phyloP scores from a whole-genome alignment of 2,888 invertebrate genomes.

The Cantharis lateralis region DNA sequence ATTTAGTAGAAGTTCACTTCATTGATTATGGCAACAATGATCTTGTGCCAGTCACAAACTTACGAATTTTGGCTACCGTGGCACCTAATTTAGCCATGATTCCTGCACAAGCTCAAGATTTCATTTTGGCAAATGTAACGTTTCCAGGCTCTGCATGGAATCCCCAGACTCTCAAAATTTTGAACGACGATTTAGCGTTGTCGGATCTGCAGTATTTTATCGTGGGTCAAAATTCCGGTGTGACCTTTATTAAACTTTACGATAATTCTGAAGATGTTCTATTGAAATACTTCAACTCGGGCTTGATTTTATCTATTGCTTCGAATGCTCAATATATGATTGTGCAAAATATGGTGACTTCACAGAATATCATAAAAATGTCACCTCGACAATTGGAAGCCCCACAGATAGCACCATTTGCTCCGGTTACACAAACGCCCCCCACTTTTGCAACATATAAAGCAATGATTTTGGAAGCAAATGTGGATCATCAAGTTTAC shows the following conservation, averaged over 20 bases:
- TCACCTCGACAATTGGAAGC: slow-evolving; percentile 38
- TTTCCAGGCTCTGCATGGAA: slow-evolving; percentile 62
- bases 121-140: slow-evolving; percentile 63
- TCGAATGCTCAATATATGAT: slow-evolving; percentile 56
- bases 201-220: slow-evolving; percentile 55
- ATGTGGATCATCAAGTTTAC: slow-evolving; percentile 68
- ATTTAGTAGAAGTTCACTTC: slow-evolving; percentile 67
- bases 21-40: slow-evolving; percentile 72
- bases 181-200: slow-evolving; percentile 54
- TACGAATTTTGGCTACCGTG: slow-evolving; percentile 63
- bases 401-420: slow-evolving; percentile 38
- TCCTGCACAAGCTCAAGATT: slow-evolving; percentile 65
- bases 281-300: slow-evolving; percentile 55
- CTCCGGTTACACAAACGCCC: slow-evolving; percentile 53
- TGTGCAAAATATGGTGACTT: slow-evolving; percentile 28
- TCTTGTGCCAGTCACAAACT: slow-evolving; percentile 62
- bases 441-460: slow-evolving; percentile 61
- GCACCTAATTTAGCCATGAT: slow-evolving; percentile 55
- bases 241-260: slow-evolving; percentile 57
- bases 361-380: background rate
- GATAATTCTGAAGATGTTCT: slow-evolving; percentile 59
- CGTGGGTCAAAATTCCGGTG: slow-evolving; percentile 51
- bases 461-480: slow-evolving; percentile 59
- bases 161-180: slow-evolving; percentile 52
- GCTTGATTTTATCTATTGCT: slow-evolving; percentile 55